Conservation (phyloP, 2,113 vertebrate genomes). For the Corythaixoides concolor region DNA sequence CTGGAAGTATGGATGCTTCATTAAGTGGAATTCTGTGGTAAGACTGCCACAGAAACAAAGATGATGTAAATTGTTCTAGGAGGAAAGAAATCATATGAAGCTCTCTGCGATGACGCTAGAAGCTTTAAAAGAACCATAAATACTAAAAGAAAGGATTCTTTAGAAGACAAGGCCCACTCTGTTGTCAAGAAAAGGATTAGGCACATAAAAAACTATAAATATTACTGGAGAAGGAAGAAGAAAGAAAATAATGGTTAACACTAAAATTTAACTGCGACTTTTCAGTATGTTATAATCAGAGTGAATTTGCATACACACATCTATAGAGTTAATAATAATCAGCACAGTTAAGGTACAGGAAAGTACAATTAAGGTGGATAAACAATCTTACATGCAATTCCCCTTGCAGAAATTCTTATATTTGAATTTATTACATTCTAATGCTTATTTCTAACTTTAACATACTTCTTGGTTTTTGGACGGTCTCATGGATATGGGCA, state of each 20-base stretch:
- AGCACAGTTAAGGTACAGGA: not conserved
- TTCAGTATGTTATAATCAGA: not conserved
- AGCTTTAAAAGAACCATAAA: not conserved
- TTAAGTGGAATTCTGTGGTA: not conserved
- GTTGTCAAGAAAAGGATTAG: not conserved
- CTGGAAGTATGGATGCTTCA: not conserved
- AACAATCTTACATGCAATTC: not conserved
- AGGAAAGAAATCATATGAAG: not conserved
- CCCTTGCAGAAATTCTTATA: not conserved
- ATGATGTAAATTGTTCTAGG: not conserved
- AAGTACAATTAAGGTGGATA: not conserved
- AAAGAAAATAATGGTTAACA: not conserved
- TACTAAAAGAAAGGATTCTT: not conserved
- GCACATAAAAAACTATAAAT: not conserved
- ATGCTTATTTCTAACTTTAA: not conserved
- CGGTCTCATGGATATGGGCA: not conserved
- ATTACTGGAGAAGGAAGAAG: not conserved
- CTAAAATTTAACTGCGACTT: not conserved
- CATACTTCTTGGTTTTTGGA: not conserved
- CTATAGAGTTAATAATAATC: not conserved
- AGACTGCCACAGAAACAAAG: not conserved
- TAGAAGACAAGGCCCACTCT: not conserved
- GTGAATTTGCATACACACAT: not conserved
- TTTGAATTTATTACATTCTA: not conserved
- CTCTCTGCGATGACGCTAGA: not conserved